A percentile compares a stretch with the other conserved stretches of the same genome.
Evolutionary conservation across 1,140 invertebrate genomes (phyloP).

Genomic region (Paramacrobiotus metropolitanus): DNA sequence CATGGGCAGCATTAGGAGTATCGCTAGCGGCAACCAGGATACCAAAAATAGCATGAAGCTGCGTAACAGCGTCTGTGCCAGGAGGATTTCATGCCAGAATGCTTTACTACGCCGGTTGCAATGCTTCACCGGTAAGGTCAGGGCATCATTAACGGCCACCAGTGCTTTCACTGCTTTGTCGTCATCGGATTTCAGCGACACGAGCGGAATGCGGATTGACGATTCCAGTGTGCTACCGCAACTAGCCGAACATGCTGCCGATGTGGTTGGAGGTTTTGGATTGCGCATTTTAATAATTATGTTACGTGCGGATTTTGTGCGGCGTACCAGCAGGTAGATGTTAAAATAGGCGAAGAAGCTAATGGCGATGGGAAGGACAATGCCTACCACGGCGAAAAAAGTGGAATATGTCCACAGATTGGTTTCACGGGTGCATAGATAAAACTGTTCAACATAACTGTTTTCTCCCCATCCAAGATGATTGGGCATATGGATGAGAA

Average conservation of each 20-base stretch:
- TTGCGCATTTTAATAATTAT: not conserved
- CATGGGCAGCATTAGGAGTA: not conserved
- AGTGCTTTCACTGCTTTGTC: not conserved
- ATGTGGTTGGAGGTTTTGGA: not conserved
- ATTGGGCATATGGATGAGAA: not conserved
- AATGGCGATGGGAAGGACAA: not conserved
- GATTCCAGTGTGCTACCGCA: not conserved
- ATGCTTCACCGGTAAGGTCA: too few species aligned
- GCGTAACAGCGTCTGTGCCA: not conserved
- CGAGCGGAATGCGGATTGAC: not conserved
- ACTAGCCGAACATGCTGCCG: not conserved
- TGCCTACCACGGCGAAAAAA: not conserved
- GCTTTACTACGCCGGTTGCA: too few species aligned
- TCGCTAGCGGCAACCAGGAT: not conserved
- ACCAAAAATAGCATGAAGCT: not conserved
- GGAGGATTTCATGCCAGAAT: not conserved
- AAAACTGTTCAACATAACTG: not conserved
- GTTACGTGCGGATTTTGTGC: not conserved
- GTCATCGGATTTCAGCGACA: too few species aligned
- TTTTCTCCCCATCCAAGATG: not conserved
- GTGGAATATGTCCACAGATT: not conserved
- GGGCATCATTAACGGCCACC: too few species aligned
- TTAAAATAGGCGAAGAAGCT: not conserved
- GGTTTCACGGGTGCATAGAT: not conserved
- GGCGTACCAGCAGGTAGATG: not conserved